Percentiles rank a stretch among this genome's conserved stretches.
phyloP scores from a whole-genome alignment of 2,797 vertebrate genomes.

The Ceyx erithaca region DNA sequence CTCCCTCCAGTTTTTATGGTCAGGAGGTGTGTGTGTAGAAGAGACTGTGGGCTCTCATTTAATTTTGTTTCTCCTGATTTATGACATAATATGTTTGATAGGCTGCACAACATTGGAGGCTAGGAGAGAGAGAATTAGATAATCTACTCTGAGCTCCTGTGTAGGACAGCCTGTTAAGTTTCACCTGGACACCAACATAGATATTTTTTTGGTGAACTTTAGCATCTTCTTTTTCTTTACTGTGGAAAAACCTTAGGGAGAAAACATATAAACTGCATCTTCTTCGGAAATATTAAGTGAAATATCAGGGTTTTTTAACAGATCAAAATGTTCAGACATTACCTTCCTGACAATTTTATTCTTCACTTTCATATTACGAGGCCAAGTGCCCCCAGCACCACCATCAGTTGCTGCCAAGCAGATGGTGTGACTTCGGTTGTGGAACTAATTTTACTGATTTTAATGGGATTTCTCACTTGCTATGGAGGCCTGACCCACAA shows the following conservation, averaged over 20 bases:
- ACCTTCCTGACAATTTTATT: not conserved
- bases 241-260: not conserved
- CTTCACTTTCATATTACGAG: not conserved
- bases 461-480: not conserved
- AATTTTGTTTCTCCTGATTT: slow-evolving; percentile 41
- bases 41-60: slow-evolving; percentile 7
- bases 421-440: not conserved
- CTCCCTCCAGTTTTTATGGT: slow-evolving; percentile 24
- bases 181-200: not conserved
- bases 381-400: not conserved
- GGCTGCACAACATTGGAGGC: slow-evolving; percentile 19
- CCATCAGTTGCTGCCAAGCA: not conserved
- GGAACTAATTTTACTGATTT: not conserved
- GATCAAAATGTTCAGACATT: not conserved
- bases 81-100: slow-evolving; percentile 8
- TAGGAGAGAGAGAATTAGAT: slow-evolving; percentile 1
- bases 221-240: not conserved
- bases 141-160: slow-evolving; percentile 11
- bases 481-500: too few relatives aligned
- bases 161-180: slow-evolving; percentile 1
- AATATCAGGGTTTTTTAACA: not conserved
- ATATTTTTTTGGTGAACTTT: not conserved
- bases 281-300: not conserved
- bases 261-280: not conserved
- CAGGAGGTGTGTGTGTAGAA: slow-evolving; percentile 48